These are phyloP conservation scores for Tetragnatha montana DNA, from an alignment of 2,888 invertebrate genomes.

Conservation along the genomic window DNA sequence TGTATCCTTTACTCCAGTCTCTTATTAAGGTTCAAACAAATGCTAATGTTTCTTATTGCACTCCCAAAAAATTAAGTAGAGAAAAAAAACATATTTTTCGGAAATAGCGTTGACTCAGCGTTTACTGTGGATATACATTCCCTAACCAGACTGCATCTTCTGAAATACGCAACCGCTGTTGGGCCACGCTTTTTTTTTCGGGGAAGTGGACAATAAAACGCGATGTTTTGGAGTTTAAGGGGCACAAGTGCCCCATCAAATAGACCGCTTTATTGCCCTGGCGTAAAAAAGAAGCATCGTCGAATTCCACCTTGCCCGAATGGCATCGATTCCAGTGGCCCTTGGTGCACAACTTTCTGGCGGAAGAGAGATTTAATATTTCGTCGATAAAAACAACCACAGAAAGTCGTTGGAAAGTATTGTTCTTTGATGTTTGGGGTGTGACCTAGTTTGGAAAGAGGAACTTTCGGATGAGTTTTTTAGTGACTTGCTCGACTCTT, in stretches of 20 bases:
- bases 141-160: not conserved
- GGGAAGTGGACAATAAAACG: slow-evolving; percentile 47
- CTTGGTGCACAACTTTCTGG: slow-evolving; percentile 8
- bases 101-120: not conserved
- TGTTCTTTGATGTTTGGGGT: not conserved
- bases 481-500: too few relatives aligned
- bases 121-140: slow-evolving; percentile 28
- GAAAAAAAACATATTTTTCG: too few relatives aligned
- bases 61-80: too few relatives aligned
- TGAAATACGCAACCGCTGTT: slow-evolving; percentile 6
- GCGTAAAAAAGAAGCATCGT: slow-evolving; percentile 6
- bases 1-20: too few relatives aligned
- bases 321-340: slow-evolving; percentile 1
- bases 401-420: not conserved
- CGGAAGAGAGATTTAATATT: slow-evolving; percentile 19
- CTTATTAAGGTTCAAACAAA: too few relatives aligned
- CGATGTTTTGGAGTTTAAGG: slow-evolving; percentile 45
- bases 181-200: not conserved
- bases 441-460: not conserved
- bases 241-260: slow-evolving; percentile 47
- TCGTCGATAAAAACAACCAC: not conserved
- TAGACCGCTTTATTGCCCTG: slow-evolving; percentile 44
- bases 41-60: too few relatives aligned
- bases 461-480: not conserved
- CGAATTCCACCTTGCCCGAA: slow-evolving; percentile 4